Percentiles rank a stretch among this genome's conserved stretches.
Conservation (phyloP, 1,140 invertebrate species). For the Pinna nobilis region DNA sequence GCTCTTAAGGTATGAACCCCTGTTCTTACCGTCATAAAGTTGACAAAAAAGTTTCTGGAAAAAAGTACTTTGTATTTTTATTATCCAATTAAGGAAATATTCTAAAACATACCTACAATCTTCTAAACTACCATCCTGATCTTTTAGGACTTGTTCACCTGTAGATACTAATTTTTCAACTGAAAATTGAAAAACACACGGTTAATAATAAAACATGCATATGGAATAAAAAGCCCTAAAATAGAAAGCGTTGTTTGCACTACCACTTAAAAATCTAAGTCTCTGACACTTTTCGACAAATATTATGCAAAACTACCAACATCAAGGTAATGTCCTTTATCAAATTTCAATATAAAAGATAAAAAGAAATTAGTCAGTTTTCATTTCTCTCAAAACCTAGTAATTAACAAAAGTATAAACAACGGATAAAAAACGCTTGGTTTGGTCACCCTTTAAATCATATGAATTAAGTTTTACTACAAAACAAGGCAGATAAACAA, state of each 20-base stretch:
- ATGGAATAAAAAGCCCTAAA: too few species aligned
- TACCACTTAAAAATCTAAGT: too few species aligned
- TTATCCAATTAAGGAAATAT: too few species aligned
- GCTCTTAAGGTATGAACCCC: too few species aligned
- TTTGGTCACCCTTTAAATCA: not conserved
- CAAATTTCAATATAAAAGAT: too few species aligned
- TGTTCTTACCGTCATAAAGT: too few species aligned
- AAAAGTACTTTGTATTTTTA: not conserved
- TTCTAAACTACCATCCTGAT: constrained; percentile 69
- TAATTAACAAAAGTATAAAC: too few species aligned
- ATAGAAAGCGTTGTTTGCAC: too few species aligned
- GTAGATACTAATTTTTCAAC: constrained; percentile 80
- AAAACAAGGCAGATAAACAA: not conserved
- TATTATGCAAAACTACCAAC: too few species aligned
- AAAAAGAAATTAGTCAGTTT: not conserved
- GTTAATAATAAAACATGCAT: constrained; percentile 23
- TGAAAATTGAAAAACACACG: constrained; percentile 71
- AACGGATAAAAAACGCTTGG: not conserved
- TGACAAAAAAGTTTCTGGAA: too few species aligned
- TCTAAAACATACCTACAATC: constrained; percentile 45
- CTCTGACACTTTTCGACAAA: too few species aligned
- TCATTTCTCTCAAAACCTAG: not conserved
- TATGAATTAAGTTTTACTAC: not conserved
- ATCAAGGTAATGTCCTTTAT: too few species aligned
- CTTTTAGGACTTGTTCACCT: constrained; percentile 77